Conservation (phyloP, 2,888 invertebrate genomes). For the Ditylenchus weischeri region DNA sequence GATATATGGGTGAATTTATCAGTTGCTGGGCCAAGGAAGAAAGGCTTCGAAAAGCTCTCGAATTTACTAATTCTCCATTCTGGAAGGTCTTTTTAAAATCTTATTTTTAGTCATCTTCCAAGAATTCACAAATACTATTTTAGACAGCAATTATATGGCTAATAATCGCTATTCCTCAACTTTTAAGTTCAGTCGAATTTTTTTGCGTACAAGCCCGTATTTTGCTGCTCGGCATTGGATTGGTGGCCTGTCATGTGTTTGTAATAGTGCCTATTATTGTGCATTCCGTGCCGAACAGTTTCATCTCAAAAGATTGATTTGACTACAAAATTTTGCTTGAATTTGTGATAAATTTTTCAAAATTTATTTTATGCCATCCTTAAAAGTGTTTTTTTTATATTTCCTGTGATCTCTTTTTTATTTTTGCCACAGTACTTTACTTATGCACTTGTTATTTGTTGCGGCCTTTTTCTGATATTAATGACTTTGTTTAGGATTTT, state of each 20-base stretch:
- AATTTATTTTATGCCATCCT: too few relatives aligned
- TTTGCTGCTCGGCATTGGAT: constrained; percentile 3
- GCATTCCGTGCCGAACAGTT: neutral
- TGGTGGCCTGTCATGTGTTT: constrained; percentile 7
- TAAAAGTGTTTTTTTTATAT: too few relatives aligned
- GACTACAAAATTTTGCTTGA: too few relatives aligned
- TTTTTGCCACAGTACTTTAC: too few relatives aligned
- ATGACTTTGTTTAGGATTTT: too few relatives aligned
- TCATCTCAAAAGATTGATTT: neutral
- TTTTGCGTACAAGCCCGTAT: constrained; percentile 10
- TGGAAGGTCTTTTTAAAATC: constrained; percentile 7
- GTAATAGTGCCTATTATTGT: constrained; percentile 5
- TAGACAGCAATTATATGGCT: constrained; percentile 9
- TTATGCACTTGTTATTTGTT: too few relatives aligned
- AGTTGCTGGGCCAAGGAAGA: constrained; percentile 20
- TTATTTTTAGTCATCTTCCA: neutral
- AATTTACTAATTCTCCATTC: constrained; percentile 4
- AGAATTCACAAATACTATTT: neutral
- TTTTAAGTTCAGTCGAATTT: constrained; percentile 8
- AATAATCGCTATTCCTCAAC: neutral
- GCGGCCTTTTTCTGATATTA: too few relatives aligned
- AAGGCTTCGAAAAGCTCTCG: constrained; percentile 8
- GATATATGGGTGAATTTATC: constrained; percentile 14
- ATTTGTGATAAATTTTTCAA: too few relatives aligned
- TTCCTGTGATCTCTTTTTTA: too few relatives aligned